Percentiles rank a stretch among this genome's conserved stretches.
These are phyloP conservation scores for Lysiphlebus fabarum DNA, from an alignment of 1,140 invertebrate species.

Conservation along the genomic window DNA sequence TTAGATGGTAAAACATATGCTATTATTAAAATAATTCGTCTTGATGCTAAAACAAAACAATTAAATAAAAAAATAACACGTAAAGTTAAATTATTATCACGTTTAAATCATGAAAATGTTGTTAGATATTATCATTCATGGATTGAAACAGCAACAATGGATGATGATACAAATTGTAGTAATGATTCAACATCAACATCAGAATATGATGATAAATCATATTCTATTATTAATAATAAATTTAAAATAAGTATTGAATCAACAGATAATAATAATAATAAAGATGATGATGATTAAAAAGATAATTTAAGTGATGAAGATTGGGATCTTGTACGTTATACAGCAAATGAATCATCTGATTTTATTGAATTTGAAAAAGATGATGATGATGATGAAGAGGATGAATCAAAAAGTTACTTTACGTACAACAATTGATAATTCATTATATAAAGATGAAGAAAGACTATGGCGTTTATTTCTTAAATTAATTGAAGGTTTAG, in stretches of 20 bases:
- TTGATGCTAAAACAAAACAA: slow-evolving; percentile 84
- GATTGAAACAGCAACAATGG: slow-evolving; percentile 76
- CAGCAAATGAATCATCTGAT: slow-evolving; percentile 49
- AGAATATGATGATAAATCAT: slow-evolving; percentile 23
- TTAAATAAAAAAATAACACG: slow-evolving; percentile 90
- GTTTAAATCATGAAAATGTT: slow-evolving; percentile 96
- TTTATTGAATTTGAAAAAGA: slow-evolving; percentile 57
- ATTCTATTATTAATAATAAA: slow-evolving; percentile 16
- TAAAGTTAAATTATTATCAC: slow-evolving; percentile 91
- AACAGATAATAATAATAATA: slow-evolving; percentile 55
- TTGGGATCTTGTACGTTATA: slow-evolving; percentile 42
- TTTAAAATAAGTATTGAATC: no score
- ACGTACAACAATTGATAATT: slow-evolving; percentile 81
- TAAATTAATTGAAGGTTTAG: slow-evolving; percentile 86
- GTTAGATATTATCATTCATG: slow-evolving; percentile 97
- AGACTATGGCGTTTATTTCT: slow-evolving; percentile 88
- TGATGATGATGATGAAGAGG: slow-evolving; percentile 30
- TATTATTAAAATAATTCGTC: slow-evolving; percentile 87
- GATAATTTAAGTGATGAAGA: slow-evolving; percentile 53
- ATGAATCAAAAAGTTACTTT: slow-evolving; percentile 55
- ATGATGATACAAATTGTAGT: slow-evolving; percentile 40
- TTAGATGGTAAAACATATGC: slow-evolving; percentile 91
- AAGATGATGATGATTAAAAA: slow-evolving; percentile 56
- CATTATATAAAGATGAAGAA: slow-evolving; percentile 72
- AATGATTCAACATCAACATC: background rate